Percentiles rank a stretch among this genome's conserved stretches.
These are phyloP conservation scores for Aricia artaxerxes DNA, from an alignment of 2,888 invertebrate genomes.

Conservation along the genomic window DNA sequence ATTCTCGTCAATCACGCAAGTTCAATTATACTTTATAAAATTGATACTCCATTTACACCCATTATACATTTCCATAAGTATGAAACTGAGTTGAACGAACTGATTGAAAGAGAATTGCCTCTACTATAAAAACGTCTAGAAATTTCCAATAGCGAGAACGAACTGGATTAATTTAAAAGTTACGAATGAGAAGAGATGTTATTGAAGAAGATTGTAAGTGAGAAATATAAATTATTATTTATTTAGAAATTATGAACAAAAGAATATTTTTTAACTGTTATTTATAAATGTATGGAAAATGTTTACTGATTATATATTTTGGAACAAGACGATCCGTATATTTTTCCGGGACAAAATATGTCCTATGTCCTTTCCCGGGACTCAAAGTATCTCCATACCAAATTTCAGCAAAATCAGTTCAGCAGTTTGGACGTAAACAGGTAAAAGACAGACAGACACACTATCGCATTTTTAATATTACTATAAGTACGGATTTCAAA, in stretches of 20 bases:
- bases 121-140: constrained; percentile 40
- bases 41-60: background rate
- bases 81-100: constrained; percentile 5
- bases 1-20: constrained; percentile 2
- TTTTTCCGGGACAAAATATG: too few species aligned
- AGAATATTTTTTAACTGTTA: background rate
- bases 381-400: too few species aligned
- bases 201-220: background rate
- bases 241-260: too few species aligned
- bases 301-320: background rate
- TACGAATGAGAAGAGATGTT: constrained; percentile 3
- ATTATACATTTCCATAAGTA: constrained; percentile 14
- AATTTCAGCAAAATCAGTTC: too few species aligned
- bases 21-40: constrained; percentile 17
- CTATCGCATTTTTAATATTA: background rate
- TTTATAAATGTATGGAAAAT: background rate
- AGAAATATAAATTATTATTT: background rate
- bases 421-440: too few species aligned
- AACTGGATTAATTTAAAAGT: background rate
- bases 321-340: too few species aligned
- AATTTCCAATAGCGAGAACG: constrained; percentile 6
- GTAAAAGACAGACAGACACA: background rate
- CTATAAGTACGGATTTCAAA: background rate
- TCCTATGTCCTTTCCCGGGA: too few species aligned
- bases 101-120: constrained; percentile 73